Percentiles rank a stretch among this genome's conserved stretches.
phyloP scores from a whole-genome alignment of 2,797 vertebrate species.

The Mus spretus region DNA sequence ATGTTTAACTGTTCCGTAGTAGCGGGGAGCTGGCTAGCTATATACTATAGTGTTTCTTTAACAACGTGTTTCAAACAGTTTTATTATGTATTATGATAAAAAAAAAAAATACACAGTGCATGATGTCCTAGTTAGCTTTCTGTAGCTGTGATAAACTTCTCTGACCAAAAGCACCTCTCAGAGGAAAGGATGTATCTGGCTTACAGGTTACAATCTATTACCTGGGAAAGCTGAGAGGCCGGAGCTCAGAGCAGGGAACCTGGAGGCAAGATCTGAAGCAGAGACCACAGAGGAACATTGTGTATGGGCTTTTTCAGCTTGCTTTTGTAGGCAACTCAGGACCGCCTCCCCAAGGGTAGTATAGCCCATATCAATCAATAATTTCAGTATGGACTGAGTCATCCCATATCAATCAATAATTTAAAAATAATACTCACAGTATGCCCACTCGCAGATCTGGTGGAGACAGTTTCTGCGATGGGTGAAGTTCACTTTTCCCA shows the following conservation, averaged over 20 bases:
- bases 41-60: constrained; percentile 58
- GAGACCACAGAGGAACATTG: background rate
- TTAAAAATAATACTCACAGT: background rate
- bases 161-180: background rate
- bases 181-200: background rate
- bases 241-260: background rate
- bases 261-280: background rate
- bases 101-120: constrained; percentile 47
- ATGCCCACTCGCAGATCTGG: background rate
- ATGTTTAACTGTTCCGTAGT: background rate
- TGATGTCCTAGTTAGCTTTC: background rate
- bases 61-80: background rate
- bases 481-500: background rate
- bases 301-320: background rate
- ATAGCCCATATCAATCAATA: background rate
- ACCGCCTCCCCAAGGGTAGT: background rate
- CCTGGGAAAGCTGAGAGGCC: background rate
- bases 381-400: background rate
- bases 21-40: background rate
- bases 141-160: background rate
- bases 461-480: background rate
- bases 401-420: background rate
- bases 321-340: background rate
- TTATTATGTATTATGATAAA: constrained; percentile 35
- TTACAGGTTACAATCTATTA: background rate